phyloP scores from a whole-genome alignment of 2,888 invertebrate species.

The Platycheirus rosarum region DNA sequence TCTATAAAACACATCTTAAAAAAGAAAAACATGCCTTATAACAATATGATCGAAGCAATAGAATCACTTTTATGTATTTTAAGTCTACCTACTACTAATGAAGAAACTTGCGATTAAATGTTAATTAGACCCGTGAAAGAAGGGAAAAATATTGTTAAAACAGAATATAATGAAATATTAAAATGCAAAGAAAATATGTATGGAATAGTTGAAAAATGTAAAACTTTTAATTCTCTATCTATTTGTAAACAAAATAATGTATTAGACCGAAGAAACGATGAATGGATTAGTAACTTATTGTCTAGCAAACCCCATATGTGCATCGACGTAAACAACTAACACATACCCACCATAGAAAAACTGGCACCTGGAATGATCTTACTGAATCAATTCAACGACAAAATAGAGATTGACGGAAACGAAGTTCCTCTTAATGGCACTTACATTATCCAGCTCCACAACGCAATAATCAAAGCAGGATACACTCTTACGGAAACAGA shows the following conservation, averaged over 20 bases:
- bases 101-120: too few species aligned
- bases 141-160: too few species aligned
- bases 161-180: not conserved
- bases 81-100: not conserved
- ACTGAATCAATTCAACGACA: conserved; percentile 2
- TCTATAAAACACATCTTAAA: not conserved
- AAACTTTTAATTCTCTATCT: not conserved
- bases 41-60: too few species aligned
- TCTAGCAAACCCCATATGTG: not conserved
- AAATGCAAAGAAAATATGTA: not conserved
- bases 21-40: too few species aligned
- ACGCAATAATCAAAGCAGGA: not conserved
- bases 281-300: not conserved
- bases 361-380: not conserved
- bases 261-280: not conserved
- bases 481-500: not conserved
- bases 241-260: not conserved
- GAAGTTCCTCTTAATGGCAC: conserved; percentile 2
- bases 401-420: conserved; percentile 7
- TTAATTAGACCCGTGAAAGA: too few species aligned
- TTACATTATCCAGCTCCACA: conserved; percentile 7
- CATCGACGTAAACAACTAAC: conserved; percentile 7
- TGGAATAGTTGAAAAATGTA: not conserved
- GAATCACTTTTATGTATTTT: not conserved
- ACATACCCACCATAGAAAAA: conserved; percentile 7